These are phyloP conservation scores for Ferrisia virgata DNA, from an alignment of 2,888 invertebrate genomes.

Conservation along the genomic window DNA sequence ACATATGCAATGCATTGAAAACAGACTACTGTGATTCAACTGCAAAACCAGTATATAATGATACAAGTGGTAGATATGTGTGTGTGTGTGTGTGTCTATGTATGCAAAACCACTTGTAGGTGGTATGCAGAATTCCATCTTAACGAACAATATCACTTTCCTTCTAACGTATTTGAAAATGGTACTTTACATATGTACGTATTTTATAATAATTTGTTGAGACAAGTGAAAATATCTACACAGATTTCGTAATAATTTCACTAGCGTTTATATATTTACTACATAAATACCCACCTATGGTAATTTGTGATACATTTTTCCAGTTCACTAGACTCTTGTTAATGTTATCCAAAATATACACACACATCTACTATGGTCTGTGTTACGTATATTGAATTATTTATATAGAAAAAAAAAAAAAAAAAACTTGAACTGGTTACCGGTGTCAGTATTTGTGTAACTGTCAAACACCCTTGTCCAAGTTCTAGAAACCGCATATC, in stretches of 20 bases:
- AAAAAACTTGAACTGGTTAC: too few species aligned
- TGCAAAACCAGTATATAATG: not conserved
- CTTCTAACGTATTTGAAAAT: not conserved
- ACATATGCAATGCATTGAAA: not conserved
- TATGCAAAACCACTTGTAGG: slow-evolving; percentile 8
- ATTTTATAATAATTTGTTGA: not conserved
- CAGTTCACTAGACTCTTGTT: not conserved
- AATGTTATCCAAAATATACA: not conserved
- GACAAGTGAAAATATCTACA: not conserved
- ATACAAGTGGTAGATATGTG: not conserved
- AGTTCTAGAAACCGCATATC: too few species aligned
- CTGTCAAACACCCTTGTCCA: too few species aligned
- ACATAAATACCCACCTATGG: not conserved
- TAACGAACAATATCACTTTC: not conserved
- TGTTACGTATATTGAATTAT: too few species aligned
- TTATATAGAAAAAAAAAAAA: too few species aligned
- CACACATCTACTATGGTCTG: too few species aligned
- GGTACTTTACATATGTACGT: too few species aligned
- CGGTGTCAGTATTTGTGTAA: too few species aligned
- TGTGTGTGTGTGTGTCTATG: not conserved
- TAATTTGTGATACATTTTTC: not conserved
- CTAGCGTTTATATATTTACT: not conserved
- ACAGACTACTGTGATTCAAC: not conserved
- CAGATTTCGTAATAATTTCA: not conserved
- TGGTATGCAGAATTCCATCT: not conserved